A percentile compares a stretch with the other conserved stretches of the same genome.
These are phyloP conservation scores for Doryteuthis pealeii DNA, from an alignment of 1,140 invertebrate species.

Conservation along the genomic window DNA sequence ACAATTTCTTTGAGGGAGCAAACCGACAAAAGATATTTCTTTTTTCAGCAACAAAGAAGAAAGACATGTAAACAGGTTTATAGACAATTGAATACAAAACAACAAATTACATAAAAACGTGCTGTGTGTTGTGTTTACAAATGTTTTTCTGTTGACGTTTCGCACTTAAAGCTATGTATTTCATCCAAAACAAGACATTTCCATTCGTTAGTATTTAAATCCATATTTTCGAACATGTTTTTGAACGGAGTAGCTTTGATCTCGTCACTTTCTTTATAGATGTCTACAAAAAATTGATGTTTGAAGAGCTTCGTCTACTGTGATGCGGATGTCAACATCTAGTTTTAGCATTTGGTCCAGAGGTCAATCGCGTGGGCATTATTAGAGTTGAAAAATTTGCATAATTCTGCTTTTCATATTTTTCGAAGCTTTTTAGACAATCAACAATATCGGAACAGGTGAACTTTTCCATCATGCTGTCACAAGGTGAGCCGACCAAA, in stretches of 20 bases:
- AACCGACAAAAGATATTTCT: no score
- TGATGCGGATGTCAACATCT: conserved; percentile 90
- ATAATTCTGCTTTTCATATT: not conserved
- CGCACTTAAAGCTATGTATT: not conserved
- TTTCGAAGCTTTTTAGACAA: not conserved
- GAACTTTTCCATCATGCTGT: conserved; percentile 83
- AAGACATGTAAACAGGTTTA: no score
- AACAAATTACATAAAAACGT: no score
- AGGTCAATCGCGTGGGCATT: conserved; percentile 79
- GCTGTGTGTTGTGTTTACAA: no score
- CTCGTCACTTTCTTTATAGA: conserved; percentile 92
- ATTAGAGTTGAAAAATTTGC: not conserved
- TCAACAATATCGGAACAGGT: conserved; percentile 73
- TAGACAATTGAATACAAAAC: no score
- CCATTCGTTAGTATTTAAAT: conserved; percentile 89
- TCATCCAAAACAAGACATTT: conserved; percentile 68
- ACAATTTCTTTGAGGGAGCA: no score
- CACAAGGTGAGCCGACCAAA: conserved; percentile 81
- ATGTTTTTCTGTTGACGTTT: no score
- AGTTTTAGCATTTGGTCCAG: conserved; percentile 93
- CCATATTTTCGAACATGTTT: conserved; percentile 94
- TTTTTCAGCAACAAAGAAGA: no score
- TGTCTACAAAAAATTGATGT: conserved; percentile 84
- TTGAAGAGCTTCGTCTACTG: conserved; percentile 87
- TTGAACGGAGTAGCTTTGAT: conserved; percentile 85